A percentile compares a stretch with the other conserved stretches of the same genome.
These are phyloP conservation scores for Synergus itoensis DNA, from an alignment of 2,888 invertebrate genomes.

Conservation along the genomic window DNA sequence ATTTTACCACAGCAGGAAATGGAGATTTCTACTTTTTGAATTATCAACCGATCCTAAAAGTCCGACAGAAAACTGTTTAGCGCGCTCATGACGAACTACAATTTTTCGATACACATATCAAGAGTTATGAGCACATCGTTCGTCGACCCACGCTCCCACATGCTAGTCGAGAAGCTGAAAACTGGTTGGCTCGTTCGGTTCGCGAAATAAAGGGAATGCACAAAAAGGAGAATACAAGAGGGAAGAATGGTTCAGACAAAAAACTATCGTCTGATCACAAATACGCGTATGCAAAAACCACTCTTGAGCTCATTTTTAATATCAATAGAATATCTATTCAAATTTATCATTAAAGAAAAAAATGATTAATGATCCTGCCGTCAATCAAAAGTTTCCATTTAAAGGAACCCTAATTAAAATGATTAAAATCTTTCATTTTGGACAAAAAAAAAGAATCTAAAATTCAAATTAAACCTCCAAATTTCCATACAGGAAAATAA, in stretches of 20 bases:
- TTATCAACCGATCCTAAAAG: constrained; percentile 48
- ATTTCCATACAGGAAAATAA: neutral
- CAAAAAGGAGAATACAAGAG: constrained; percentile 52
- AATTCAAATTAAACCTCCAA: neutral
- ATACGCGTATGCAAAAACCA: constrained; percentile 55
- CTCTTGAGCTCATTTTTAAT: constrained; percentile 40
- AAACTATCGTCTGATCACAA: constrained; percentile 63
- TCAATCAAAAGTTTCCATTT: neutral
- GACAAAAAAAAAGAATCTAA: neutral
- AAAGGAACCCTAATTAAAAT: neutral
- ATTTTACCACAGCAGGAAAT: neutral
- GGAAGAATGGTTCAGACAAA: constrained; percentile 62
- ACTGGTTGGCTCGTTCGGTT: constrained; percentile 67
- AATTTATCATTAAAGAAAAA: constrained; percentile 14
- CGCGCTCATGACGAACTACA: constrained; percentile 47
- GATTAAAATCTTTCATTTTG: neutral
- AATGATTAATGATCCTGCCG: constrained; percentile 17
- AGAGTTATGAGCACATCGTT: constrained; percentile 72
- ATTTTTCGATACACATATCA: constrained; percentile 65
- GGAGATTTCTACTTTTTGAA: neutral
- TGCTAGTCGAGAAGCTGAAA: constrained; percentile 62
- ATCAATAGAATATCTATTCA: constrained; percentile 23
- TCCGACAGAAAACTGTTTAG: constrained; percentile 41
- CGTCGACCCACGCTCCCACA: constrained; percentile 68
- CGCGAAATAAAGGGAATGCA: constrained; percentile 62